Evolutionary conservation across 2,113 vertebrate genomes (phyloP), one percentile per base, ranked within the genome.

Genomic region (Poecilia latipinna): DNA sequence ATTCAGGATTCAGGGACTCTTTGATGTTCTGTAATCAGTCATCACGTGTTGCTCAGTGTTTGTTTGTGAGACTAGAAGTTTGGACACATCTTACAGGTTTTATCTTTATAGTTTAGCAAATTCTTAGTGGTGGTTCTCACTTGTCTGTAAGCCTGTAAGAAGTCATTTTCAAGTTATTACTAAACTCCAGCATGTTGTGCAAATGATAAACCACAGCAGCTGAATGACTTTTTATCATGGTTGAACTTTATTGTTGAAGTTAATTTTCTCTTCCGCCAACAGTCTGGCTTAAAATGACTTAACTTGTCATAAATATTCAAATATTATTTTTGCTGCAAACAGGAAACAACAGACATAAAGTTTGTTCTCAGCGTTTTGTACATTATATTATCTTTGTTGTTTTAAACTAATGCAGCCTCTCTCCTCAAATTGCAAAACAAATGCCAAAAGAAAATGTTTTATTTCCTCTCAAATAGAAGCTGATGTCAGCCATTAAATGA

Each of bases 1-100:
- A 42, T 70, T 74, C 42, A 65, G 54, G 61, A 81, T 75, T 75
- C 24, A 65, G 51, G 61, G 74, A 68, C 65, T 61, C 19, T 73
- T 77, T 73, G 71, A 79, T 69, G 51, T 78, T 79, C 13, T 68
- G 51, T 70, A 65, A 74, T 77, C 78, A 73, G 65, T 75, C 64
- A 61, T 65, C 51, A 57, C 33, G 0, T 6, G 26, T n/a, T 63
- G 8, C 44, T 62, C 4, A 51, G 32, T 28, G 13, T 68, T 12
- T 37, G 66, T 8, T 1, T 39, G n/a, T 66, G 71, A 32, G 13
- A 12, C 4, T 70, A 24, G 2, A 37, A 64, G 1, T 22, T 42
- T 61, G 7, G 68, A 2, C 26, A 32, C 28, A 32, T 68, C 61
- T 44, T 68, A 77, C 33, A 48, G 70, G 12, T 11, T n/a, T 69